Percentiles rank a stretch among this genome's conserved stretches.
Conservation (phyloP, 2,888 invertebrate species). For the Lasioglossum morio region DNA sequence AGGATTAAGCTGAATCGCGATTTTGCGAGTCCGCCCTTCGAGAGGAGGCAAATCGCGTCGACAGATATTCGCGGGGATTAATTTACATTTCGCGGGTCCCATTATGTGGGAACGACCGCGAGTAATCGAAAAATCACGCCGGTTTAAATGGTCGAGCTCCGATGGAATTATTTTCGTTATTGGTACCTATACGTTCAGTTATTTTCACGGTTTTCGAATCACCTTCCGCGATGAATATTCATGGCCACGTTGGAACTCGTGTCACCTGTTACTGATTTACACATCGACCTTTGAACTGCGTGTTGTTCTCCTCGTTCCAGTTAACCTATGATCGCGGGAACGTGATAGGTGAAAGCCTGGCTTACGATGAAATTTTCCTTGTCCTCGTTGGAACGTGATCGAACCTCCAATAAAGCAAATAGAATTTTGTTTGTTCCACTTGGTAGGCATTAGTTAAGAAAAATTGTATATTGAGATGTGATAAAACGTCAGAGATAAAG, state of each 20-base stretch:
- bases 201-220: conserved; percentile 9
- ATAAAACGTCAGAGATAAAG: too few species aligned
- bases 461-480: too few species aligned
- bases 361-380: neutral
- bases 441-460: too few species aligned
- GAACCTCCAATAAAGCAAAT: too few species aligned
- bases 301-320: neutral
- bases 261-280: conserved; percentile 17
- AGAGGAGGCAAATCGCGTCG: neutral
- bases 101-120: conserved; percentile 38
- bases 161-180: conserved; percentile 33
- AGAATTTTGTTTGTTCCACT: too few species aligned
- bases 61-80: conserved; percentile 29
- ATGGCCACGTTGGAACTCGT: conserved; percentile 1
- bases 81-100: conserved; percentile 40
- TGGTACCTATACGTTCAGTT: neutral
- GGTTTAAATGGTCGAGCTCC: conserved; percentile 5
- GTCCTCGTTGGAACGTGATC: neutral
- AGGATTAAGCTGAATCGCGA: neutral
- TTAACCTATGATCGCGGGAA: neutral
- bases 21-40: neutral
- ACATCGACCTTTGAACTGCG: neutral
- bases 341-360: too few species aligned
- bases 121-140: conserved; percentile 29
- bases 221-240: conserved; percentile 24